Evolutionary conservation across 2,113 vertebrate genomes (phyloP), one percentile per base, ranked within the genome.

Genomic region (Oostethus manadensis): DNA sequence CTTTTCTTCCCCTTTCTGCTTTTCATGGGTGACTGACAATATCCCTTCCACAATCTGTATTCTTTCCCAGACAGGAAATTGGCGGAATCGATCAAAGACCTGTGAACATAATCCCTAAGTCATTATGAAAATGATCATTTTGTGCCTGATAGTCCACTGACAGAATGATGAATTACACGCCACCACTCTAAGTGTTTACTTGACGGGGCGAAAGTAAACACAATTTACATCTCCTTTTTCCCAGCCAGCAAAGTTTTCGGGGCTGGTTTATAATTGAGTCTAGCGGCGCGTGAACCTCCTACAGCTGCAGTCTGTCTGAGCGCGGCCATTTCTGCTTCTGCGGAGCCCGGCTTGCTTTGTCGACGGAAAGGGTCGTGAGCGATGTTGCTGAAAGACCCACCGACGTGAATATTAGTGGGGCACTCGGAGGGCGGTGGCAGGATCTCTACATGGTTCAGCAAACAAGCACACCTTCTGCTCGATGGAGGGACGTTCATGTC

Each of bases 261-360:
- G 55, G 79, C 67, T 79, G 76, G 79, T 84, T 84, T 81, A 80
- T 88, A 87, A 88, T 86, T 87, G 82, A 86, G 83, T 89, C 77
- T 79, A 86, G 67, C 22, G 64, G 71, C 80, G 84, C 85, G 79
- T 88, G 77, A 85, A 87, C 78, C 70, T 85, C 81, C 69, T 79
- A 72, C 73, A 76, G 79, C 84, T 73, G 74, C 82, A 84, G 74
- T 87, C 80, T 78, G 74, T 84, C 81, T 71, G 72, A 79, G 73
- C 69, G 51, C 73, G 66, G 72, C 74, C 73, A 71, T 84, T 84
- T 85, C 73, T 81, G 60, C 65, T 61, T 78, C 76, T 75, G 35
- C 64, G 62, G 68, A 69, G 60, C 64, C 51, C 35, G 20, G 50
- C 51, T 76, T 56, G 70, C 77, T 73, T 88, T 87, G 58, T 64